phyloP scores from a whole-genome alignment of 1,140 invertebrate genomes.

The Dryas iulia region DNA sequence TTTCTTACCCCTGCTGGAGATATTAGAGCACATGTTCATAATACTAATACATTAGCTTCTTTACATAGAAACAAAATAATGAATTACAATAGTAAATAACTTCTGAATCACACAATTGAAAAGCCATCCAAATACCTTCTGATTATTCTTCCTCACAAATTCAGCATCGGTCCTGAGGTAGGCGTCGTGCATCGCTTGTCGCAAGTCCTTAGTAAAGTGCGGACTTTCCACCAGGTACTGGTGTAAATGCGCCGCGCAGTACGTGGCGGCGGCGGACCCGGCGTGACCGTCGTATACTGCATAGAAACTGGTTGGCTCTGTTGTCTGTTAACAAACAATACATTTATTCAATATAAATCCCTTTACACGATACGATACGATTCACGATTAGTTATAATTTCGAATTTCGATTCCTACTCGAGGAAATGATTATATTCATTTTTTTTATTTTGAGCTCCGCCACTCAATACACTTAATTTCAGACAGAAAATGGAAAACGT shows the following conservation, averaged over 20 bases:
- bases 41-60: too few relatives aligned
- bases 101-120: too few relatives aligned
- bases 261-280: constrained; percentile 93
- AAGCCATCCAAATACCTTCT: constrained; percentile 74
- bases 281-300: constrained; percentile 98
- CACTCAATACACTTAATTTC: too few relatives aligned
- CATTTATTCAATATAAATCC: background rate
- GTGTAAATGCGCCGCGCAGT: constrained; percentile 93
- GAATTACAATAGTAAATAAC: background rate
- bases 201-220: constrained; percentile 85
- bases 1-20: too few relatives aligned
- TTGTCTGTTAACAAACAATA: constrained; percentile 51
- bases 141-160: constrained; percentile 88
- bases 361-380: too few relatives aligned
- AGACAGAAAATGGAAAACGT: too few relatives aligned
- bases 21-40: too few relatives aligned
- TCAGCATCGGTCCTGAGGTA: constrained; percentile 91
- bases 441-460: too few relatives aligned
- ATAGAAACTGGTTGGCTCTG: constrained; percentile 87
- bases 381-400: too few relatives aligned
- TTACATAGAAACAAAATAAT: too few relatives aligned
- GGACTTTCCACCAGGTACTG: constrained; percentile 89
- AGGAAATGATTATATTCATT: too few relatives aligned
- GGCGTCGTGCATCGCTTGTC: constrained; percentile 88
- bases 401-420: too few relatives aligned